phyloP scores from a whole-genome alignment of 2,113 vertebrate species.

The Cairina moschata region DNA sequence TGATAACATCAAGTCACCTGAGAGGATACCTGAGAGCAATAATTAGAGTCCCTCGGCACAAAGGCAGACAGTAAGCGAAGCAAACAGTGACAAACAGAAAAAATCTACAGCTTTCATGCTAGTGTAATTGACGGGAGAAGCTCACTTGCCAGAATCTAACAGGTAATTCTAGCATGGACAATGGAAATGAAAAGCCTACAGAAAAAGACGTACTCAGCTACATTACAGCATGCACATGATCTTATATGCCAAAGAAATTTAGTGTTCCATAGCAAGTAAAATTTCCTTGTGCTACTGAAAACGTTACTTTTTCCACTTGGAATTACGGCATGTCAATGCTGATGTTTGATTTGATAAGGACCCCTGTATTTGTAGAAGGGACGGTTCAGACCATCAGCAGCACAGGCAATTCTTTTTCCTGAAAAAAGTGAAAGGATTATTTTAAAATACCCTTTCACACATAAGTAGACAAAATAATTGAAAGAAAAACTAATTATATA shows the following conservation, averaged over 20 bases:
- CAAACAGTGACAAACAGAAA: background rate
- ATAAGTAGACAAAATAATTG: conserved; percentile 30
- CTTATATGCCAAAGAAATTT: background rate
- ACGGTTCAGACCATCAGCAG: background rate
- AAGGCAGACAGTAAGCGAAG: background rate
- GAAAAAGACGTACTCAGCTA: background rate
- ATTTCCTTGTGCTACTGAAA: background rate
- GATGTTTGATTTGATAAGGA: background rate
- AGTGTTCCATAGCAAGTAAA: conserved; percentile 14
- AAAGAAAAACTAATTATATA: conserved; percentile 25
- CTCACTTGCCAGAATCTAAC: background rate
- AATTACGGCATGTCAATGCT: background rate
- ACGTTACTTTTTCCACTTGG: background rate
- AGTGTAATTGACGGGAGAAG: background rate
- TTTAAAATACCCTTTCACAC: conserved; percentile 25
- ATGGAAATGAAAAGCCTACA: background rate
- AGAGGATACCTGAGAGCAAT: background rate
- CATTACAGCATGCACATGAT: fast-evolving
- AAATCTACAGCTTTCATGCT: background rate
- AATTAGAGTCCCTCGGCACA: background rate
- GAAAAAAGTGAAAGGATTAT: background rate
- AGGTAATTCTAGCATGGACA: background rate
- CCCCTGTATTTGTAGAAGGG: background rate
- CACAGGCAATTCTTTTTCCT: background rate
- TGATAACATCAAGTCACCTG: background rate